Evolutionary conservation across 1,140 invertebrate genomes (phyloP), one percentile per base, ranked within the genome.

Genomic region (Drosophila biarmipes): DNA sequence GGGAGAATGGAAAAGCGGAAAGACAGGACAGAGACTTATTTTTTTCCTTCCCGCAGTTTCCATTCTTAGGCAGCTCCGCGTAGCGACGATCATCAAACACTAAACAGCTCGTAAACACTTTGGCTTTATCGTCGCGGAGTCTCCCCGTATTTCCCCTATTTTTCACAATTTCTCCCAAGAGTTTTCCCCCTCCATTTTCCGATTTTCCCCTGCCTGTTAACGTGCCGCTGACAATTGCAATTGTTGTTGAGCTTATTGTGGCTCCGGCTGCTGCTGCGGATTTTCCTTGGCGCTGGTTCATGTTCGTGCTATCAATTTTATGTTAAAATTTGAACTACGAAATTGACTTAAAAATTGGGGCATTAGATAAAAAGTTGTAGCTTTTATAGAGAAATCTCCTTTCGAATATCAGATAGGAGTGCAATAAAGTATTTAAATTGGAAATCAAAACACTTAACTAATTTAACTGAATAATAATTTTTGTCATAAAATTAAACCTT

Each of bases 81-180:
- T 11, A n/a, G 15, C 68, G 54, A 45, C 69, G 54, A 78, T 58
- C 61, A 61, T 62, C 59, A 67, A 59, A 80, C 82, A 86, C 75
- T 87, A 82, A 87, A 87, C 82, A 89, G 82, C 80, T 89, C 84
- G 79, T 87, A 87, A 87, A 87, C 82, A 87, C 82, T 89, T 82
- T 66, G 67, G 78, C 61, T 89, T 87, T 87, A 87, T 89, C 69
- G 80, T 40, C 10, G 27, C 27, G 8, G 31, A n/a, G 19, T 37
- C 35, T 54, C 24, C 40, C 51, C 67, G 8, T 34, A 17, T 46
- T 29, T 67, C 54, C 31, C 45, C 6, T 40, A 34, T 15, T 29
- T 59, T 38, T 24, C 46, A 29, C 19, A 6, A 52, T 51, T 43
- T 21, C 8, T 31, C 35, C 12, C n/a, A 14, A 29, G 11, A 38